Evolutionary conservation across 2,888 invertebrate genomes (phyloP).

Genomic region (Epistrophella euchroma): DNA sequence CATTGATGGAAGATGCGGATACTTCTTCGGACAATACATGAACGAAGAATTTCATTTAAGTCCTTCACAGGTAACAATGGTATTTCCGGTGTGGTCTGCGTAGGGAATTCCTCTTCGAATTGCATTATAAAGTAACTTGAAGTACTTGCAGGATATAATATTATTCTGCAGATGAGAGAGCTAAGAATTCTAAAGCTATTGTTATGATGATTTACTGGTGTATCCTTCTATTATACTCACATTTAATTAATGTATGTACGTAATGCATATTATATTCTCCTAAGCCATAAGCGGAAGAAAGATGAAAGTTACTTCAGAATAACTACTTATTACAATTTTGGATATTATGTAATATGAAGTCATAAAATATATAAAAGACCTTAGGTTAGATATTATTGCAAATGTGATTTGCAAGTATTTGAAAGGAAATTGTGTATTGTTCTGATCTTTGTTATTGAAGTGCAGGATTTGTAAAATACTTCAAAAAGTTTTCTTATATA

Average conservation of each 20-base stretch:
- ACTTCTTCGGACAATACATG: slow-evolving; percentile 7
- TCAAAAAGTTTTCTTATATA: too few species aligned
- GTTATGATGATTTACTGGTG: slow-evolving; percentile 4
- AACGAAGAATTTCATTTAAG: slow-evolving; percentile 3
- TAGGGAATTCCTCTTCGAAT: not conserved
- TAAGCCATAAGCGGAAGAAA: not conserved
- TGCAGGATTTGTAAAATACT: too few species aligned
- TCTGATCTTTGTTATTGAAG: too few species aligned
- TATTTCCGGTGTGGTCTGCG: slow-evolving; percentile 9
- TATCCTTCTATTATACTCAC: not conserved
- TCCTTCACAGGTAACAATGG: slow-evolving; percentile 20
- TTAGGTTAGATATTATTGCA: too few species aligned
- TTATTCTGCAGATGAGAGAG: not conserved
- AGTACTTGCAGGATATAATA: slow-evolving; percentile 6
- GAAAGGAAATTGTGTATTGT: not conserved
- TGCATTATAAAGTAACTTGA: slow-evolving; percentile 23
- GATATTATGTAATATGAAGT: not conserved
- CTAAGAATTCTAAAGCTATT: not conserved
- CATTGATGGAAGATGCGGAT: not conserved
- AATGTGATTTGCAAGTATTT: too few species aligned
- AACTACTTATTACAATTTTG: not conserved
- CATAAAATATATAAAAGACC: not conserved
- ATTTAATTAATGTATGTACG: not conserved
- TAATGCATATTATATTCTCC: not conserved
- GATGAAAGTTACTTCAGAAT: not conserved